Percentiles rank a stretch among this genome's conserved stretches.
Evolutionary conservation across 2,113 vertebrate species (phyloP).

Genomic region (Menura novaehollandiae): DNA sequence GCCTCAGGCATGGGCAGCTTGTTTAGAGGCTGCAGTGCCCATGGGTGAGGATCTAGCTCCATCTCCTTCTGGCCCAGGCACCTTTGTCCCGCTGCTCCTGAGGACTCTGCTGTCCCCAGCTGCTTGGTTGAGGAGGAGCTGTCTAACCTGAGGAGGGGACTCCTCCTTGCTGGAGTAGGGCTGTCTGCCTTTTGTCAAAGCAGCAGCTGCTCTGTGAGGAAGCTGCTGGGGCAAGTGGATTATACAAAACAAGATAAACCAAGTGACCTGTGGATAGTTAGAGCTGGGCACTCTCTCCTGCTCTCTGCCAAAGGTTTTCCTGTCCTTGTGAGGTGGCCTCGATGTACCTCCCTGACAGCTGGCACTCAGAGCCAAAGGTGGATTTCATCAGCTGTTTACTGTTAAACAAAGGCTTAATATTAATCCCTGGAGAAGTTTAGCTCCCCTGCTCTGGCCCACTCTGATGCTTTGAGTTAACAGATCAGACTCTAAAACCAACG

Average conservation of each 20-base stretch:
- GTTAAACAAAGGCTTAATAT: constrained; percentile 39
- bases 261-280: neutral
- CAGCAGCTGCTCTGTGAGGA: neutral
- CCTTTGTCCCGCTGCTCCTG: neutral
- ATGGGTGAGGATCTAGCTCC: neutral
- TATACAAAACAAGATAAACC: neutral
- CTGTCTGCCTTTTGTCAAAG: neutral
- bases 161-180: neutral
- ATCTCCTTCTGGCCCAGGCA: neutral
- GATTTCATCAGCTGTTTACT: constrained; percentile 31
- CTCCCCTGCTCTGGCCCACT: neutral
- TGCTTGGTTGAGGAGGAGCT: neutral
- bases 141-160: neutral
- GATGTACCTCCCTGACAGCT: neutral
- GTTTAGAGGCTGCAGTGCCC: neutral
- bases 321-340: neutral
- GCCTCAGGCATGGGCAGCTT: neutral
- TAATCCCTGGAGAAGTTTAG: constrained; percentile 25
- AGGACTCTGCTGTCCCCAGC: neutral
- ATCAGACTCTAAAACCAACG: neutral
- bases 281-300: neutral
- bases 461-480: neutral
- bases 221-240: neutral
- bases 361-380: neutral
- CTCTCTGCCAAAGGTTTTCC: neutral